These are phyloP conservation scores for Solea senegalensis DNA, from an alignment of 2,113 vertebrate species.

Conservation along the genomic window DNA sequence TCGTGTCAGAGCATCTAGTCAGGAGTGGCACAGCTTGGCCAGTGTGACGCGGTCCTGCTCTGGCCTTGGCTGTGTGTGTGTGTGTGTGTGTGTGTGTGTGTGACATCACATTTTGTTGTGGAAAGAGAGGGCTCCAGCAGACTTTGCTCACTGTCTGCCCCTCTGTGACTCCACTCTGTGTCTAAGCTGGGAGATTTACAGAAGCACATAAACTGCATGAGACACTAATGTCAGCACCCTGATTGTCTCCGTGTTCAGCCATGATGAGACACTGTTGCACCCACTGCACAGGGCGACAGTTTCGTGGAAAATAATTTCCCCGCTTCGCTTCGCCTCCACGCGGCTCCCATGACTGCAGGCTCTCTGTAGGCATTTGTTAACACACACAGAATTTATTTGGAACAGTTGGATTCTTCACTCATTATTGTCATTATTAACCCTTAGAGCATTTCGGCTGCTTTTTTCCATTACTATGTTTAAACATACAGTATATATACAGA, in stretches of 20 bases:
- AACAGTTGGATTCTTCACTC: too few relatives aligned
- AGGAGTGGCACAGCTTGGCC: constrained; percentile 27
- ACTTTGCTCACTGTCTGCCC: constrained; percentile 58
- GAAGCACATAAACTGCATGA: constrained; percentile 55
- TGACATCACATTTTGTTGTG: constrained; percentile 64
- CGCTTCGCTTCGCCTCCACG: not conserved
- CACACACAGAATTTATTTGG: not conserved
- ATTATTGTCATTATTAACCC: too few relatives aligned
- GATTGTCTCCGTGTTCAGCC: constrained; percentile 35
- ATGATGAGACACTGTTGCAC: constrained; percentile 16
- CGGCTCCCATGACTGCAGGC: not conserved
- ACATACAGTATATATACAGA: too few relatives aligned
- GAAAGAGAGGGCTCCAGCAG: constrained; percentile 52
- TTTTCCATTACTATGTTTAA: too few relatives aligned
- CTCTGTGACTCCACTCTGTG: constrained; percentile 66
- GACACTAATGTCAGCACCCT: constrained; percentile 53
- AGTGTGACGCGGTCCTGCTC: constrained; percentile 18
- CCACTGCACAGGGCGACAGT: constrained; percentile 6
- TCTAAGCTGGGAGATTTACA: constrained; percentile 59
- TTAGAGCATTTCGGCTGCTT: too few relatives aligned
- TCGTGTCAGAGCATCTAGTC: constrained; percentile 43
- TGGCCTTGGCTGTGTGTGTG: not conserved
- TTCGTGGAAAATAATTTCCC: constrained; percentile 32
- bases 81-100: constrained; percentile 4
- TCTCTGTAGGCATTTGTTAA: not conserved